These are phyloP conservation scores for Sylvicola cinctus DNA, from an alignment of 2,888 invertebrate genomes.

Conservation along the genomic window DNA sequence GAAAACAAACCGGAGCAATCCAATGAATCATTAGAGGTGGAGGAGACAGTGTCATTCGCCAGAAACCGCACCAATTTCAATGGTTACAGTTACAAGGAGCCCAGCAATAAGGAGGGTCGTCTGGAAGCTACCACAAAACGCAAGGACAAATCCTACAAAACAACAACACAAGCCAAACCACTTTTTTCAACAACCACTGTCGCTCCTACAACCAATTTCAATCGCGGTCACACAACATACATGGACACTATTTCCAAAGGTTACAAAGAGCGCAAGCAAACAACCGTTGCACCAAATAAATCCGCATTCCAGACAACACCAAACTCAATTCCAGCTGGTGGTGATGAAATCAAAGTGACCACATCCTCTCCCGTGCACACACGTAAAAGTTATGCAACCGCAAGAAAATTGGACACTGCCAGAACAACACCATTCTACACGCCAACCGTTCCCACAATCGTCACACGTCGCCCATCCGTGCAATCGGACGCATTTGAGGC, in stretches of 20 bases:
- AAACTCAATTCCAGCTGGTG: background rate
- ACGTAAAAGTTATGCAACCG: slow-evolving; percentile 18
- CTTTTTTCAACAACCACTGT: slow-evolving; percentile 16
- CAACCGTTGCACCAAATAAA: background rate
- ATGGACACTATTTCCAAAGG: background rate
- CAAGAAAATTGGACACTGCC: slow-evolving; percentile 18
- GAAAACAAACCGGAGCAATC: no score
- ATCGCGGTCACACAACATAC: slow-evolving; percentile 1
- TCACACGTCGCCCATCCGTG: no score
- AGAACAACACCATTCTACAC: slow-evolving; percentile 23
- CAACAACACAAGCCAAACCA: no score
- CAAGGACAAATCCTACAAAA: no score
- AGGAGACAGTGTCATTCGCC: slow-evolving; percentile 57
- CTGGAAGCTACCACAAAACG: slow-evolving; percentile 8
- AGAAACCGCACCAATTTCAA: slow-evolving; percentile 8
- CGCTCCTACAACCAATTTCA: slow-evolving; percentile 9
- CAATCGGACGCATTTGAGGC: no score
- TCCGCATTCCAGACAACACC: background rate
- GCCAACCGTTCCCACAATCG: slow-evolving; percentile 21
- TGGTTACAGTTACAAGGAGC: slow-evolving; percentile 3
- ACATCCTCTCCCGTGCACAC: slow-evolving; percentile 10
- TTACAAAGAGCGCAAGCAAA: background rate
- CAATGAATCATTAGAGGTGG: slow-evolving; percentile 46
- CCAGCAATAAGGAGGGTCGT: slow-evolving; percentile 12
- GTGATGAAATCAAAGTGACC: slow-evolving; percentile 7